Base-by-base conservation (phyloP, 2,888 invertebrate species). In the Troides oblongomaculatus region DNA sequence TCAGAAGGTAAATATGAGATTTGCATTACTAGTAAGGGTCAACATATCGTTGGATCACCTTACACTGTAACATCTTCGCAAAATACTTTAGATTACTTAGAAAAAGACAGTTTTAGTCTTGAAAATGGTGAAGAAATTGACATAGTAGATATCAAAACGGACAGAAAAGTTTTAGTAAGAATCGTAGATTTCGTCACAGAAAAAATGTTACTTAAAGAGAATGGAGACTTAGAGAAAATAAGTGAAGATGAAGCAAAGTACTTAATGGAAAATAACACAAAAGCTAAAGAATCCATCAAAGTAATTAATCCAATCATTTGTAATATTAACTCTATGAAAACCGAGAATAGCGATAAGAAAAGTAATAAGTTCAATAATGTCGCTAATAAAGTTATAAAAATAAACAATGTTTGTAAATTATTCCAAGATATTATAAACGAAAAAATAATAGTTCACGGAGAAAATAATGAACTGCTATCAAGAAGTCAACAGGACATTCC, bases 31-130 rank as follows among this genome's bases (percentile, higher is more conserved):
- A 93, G 92, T 68, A 89, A 93, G 79, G 94, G 94, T 1, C 92
- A 92, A 78, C 88, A 90, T 76, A 87, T 94, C 58, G 90, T 92
- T 50, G 94, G 94, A n/a, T 94, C 94, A 30, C 95, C 95, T 1
- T 95, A 92, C 76, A 81, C 81, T 66, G 86, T 94, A 5, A 92
- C 87, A 68, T 91, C 93, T 25, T 84, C 88, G 4, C 79, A 85
- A 68, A 87, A 90, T 71, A 88, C 91, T 56, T 72, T 91, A 7
- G 78, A 78, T 57, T 77, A 83, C 50, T 76, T 92, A 69, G 88
- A 90, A 81, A 84, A 78, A 74, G 89, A 91, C 64, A 90, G 79
- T 73, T 88, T 86, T 69, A 83, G 84, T 69, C 81, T 92, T 70
- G 92, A 92, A 82, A 85, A 92, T 66, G 92, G 91, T 1, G 92